These are phyloP conservation scores for Chrysopa pallens DNA, from an alignment of 1,140 invertebrate species.

Conservation along the genomic window DNA sequence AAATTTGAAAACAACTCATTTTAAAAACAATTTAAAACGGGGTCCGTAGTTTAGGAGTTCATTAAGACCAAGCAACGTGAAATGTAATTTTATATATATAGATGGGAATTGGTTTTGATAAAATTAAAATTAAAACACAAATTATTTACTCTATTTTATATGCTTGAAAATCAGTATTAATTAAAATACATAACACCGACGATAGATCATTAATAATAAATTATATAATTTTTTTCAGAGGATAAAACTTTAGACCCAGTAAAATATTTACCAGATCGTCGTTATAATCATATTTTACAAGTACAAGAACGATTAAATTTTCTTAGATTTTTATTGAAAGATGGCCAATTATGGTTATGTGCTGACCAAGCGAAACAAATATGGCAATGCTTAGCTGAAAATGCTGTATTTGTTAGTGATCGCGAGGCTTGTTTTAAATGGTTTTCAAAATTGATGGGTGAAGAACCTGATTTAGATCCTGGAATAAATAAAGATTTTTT, in stretches of 20 bases:
- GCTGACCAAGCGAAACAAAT: conserved; percentile 93
- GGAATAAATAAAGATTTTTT: conserved; percentile 95
- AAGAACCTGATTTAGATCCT: conserved; percentile 91
- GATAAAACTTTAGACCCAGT: conserved; percentile 64
- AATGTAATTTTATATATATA: too few relatives aligned
- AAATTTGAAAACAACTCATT: too few relatives aligned
- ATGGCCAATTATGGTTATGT: conserved; percentile 90
- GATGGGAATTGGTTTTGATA: too few relatives aligned
- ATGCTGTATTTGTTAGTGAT: conserved; percentile 78
- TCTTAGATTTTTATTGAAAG: conserved; percentile 77
- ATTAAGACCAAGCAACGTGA: too few relatives aligned
- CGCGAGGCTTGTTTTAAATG: conserved; percentile 95
- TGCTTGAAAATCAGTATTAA: too few relatives aligned
- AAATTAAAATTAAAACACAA: too few relatives aligned
- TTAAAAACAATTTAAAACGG: too few relatives aligned
- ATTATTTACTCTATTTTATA: too few relatives aligned
- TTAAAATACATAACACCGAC: too few relatives aligned
- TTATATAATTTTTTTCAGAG: conserved; percentile 15
- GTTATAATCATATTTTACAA: conserved; percentile 83
- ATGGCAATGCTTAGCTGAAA: conserved; percentile 90
- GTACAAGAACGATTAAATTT: conserved; percentile 90
- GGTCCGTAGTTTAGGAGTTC: too few relatives aligned
- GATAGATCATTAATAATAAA: too few relatives aligned
- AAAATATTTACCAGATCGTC: conserved; percentile 66
- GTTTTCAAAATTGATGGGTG: conserved; percentile 98